Percentiles rank a stretch among this genome's conserved stretches.
Evolutionary conservation across 2,888 invertebrate species (phyloP).

Genomic region (Schizotus pectinicornis): DNA sequence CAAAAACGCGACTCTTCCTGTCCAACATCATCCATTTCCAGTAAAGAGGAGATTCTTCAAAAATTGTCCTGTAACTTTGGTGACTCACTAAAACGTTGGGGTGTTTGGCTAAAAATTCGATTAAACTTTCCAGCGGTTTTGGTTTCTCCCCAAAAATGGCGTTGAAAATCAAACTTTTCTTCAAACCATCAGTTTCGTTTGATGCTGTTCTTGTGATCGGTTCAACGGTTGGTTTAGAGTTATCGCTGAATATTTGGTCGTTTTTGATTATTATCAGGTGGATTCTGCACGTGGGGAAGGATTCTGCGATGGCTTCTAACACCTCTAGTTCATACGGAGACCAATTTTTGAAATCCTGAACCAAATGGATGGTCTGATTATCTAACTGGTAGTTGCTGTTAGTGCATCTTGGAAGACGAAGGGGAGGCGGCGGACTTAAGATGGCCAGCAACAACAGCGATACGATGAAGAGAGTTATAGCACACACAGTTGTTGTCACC

Average conservation of each 20-base stretch:
- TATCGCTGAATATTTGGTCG: not conserved
- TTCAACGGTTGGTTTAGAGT: not conserved
- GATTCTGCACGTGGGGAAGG: conserved; percentile 48
- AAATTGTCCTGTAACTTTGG: conserved; percentile 57
- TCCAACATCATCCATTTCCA: conserved; percentile 61
- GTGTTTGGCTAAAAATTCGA: conserved; percentile 43
- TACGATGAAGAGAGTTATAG: conserved; percentile 45
- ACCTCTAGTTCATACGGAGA: conserved; percentile 45
- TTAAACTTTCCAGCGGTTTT: conserved; percentile 14
- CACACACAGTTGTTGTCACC: conserved; percentile 44
- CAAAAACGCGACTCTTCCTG: conserved; percentile 59
- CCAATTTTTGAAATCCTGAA: conserved; percentile 47
- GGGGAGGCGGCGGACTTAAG: conserved; percentile 30
- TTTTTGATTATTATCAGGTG: conserved; percentile 46
- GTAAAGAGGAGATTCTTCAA: conserved; percentile 61
- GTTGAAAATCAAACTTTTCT: conserved; percentile 20
- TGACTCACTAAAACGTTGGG: conserved; percentile 59
- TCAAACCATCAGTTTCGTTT: conserved; percentile 8
- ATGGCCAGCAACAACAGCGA: conserved; percentile 41
- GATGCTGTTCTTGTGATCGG: too few relatives aligned
- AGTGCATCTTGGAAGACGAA: conserved; percentile 43
- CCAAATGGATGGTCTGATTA: conserved; percentile 51
- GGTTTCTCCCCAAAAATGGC: conserved; percentile 25
- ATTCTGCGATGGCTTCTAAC: conserved; percentile 48
- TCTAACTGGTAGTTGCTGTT: conserved; percentile 36